Percentiles rank a stretch among this genome's conserved stretches.
Conservation (phyloP, 92 coral and sea anemone genomes). For the Palythoa heliodiscus region DNA sequence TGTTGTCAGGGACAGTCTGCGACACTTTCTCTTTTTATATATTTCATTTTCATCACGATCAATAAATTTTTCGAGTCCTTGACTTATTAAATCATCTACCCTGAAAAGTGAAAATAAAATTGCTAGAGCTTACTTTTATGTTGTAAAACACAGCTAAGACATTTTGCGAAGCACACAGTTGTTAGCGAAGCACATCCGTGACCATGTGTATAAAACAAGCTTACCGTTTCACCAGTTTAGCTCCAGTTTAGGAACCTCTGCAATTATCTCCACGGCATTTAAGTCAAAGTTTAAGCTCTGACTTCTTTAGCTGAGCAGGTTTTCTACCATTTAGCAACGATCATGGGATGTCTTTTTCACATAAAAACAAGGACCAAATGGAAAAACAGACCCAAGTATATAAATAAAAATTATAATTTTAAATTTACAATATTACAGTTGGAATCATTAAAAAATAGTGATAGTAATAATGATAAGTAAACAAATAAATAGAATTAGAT, state of each 20-base stretch:
- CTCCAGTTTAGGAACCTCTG: not conserved
- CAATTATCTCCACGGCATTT: not conserved
- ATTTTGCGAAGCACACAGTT: not conserved
- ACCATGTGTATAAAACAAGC: not conserved
- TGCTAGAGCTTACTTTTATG: not conserved
- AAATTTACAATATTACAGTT: too few relatives aligned
- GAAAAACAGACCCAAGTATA: not conserved
- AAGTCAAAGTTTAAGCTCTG: conserved; percentile 5
- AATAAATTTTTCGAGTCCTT: conserved; percentile 26
- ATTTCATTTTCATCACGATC: conserved; percentile 35
- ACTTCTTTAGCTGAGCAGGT: not conserved
- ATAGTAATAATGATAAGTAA: too few relatives aligned
- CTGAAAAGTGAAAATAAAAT: not conserved
- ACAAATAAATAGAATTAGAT: too few relatives aligned
- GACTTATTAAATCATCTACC: conserved; percentile 31
- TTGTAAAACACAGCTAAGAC: not conserved
- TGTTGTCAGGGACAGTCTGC: conserved; percentile 10
- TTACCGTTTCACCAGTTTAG: not conserved
- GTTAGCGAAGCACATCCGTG: not conserved
- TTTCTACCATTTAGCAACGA: not conserved
- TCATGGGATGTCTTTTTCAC: not conserved
- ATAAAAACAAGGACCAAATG: conserved; percentile 10
- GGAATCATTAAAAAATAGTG: too few relatives aligned
- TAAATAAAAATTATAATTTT: too few relatives aligned
- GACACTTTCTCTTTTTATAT: conserved; percentile 25